Conservation (phyloP, 2,888 invertebrate species). For the Uropetala carovei region DNA sequence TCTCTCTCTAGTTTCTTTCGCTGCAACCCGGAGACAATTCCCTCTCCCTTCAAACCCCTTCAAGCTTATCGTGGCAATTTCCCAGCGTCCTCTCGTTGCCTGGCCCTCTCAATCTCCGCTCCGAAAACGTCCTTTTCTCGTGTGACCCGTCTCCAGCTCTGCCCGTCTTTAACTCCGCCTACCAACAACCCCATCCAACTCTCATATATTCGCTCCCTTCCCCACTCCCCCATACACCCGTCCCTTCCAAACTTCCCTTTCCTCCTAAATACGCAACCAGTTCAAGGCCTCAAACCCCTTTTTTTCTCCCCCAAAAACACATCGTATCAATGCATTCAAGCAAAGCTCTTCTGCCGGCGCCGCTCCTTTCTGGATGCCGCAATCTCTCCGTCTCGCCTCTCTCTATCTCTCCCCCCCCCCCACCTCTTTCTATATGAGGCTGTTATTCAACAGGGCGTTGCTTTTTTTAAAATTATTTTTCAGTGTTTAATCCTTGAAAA, state of each 20-base stretch:
- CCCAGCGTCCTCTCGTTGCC: slow-evolving; percentile 19
- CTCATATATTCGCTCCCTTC: background rate
- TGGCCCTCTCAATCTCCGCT: background rate
- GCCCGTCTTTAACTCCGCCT: background rate
- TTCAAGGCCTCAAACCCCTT: too few relatives aligned
- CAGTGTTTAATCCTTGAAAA: too few relatives aligned
- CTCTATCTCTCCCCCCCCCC: too few relatives aligned
- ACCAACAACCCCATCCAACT: slow-evolving; percentile 19
- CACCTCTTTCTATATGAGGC: too few relatives aligned
- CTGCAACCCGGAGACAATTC: slow-evolving; percentile 7
- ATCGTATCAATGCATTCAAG: too few relatives aligned
- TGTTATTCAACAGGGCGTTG: too few relatives aligned
- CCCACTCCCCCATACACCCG: background rate
- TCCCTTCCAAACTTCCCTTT: background rate
- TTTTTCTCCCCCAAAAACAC: too few relatives aligned
- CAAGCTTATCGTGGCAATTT: slow-evolving; percentile 32
- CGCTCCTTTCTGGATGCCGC: too few relatives aligned
- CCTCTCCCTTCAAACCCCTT: background rate
- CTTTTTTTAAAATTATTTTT: too few relatives aligned
- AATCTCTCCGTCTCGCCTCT: too few relatives aligned
- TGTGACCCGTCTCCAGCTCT: background rate
- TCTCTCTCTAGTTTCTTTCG: background rate
- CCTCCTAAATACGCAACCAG: too few relatives aligned
- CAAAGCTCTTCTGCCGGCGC: too few relatives aligned
- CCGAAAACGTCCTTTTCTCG: background rate